Conservation (phyloP, 1,140 invertebrate genomes). For the Zophobas atratus region DNA sequence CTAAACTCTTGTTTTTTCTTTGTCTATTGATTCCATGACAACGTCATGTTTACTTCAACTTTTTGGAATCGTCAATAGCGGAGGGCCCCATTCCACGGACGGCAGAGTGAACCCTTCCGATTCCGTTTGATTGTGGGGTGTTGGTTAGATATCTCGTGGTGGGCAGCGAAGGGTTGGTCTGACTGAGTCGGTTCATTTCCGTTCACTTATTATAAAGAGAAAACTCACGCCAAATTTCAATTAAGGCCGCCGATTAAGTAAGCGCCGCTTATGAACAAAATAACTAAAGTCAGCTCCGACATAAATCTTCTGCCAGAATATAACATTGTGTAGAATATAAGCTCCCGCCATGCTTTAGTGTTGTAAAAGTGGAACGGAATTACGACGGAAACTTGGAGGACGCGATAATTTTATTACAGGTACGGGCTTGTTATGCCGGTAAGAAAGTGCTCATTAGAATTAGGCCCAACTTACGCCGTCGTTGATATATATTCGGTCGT, state of each 20-base stretch:
- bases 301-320: constrained; percentile 53
- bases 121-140: background rate
- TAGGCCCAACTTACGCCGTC: constrained; percentile 40
- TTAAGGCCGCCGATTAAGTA: constrained; percentile 54
- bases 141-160: background rate
- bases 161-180: constrained; percentile 27
- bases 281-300: constrained; percentile 51
- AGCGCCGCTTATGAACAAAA: constrained; percentile 55
- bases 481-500: constrained; percentile 26
- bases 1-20: too few relatives aligned
- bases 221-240: constrained; percentile 56
- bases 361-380: constrained; percentile 52
- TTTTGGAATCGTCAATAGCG: too few relatives aligned
- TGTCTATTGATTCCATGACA: too few relatives aligned
- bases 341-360: constrained; percentile 41
- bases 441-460: constrained; percentile 55
- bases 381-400: constrained; percentile 46
- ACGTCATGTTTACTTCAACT: too few relatives aligned
- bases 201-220: constrained; percentile 44
- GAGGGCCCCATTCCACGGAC: background rate
- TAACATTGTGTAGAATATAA: constrained; percentile 52
- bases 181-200: constrained; percentile 45
- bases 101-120: background rate
- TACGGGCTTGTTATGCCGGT: constrained; percentile 51
- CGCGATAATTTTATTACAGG: constrained; percentile 56